A percentile compares a stretch with the other conserved stretches of the same genome.
Conservation (phyloP, 2,113 vertebrate species). For the Alexandromys fortis region DNA sequence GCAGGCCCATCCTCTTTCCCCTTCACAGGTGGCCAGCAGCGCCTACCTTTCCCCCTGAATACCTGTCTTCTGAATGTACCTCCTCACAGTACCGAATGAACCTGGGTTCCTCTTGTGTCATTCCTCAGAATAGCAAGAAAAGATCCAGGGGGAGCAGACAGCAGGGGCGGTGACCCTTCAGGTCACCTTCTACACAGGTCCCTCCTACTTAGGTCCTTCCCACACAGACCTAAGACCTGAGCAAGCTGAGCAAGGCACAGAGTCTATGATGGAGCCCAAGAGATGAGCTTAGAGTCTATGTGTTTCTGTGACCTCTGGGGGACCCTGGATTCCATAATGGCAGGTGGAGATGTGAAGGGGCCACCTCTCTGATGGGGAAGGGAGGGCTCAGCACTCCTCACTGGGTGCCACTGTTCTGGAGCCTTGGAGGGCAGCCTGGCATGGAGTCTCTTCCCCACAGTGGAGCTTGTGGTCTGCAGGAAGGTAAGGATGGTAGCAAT, state of each 20-base stretch:
- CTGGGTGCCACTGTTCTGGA: not conserved
- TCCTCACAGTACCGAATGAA: not conserved
- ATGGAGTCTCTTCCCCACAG: accelerated
- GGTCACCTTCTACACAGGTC: no score
- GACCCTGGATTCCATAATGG: not conserved
- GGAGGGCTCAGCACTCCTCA: not conserved
- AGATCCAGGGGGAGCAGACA: not conserved
- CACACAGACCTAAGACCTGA: not conserved
- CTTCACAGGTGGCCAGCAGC: not conserved
- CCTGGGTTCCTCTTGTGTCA: not conserved
- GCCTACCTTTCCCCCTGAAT: not conserved
- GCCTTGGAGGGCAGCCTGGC: not conserved
- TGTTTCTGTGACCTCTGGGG: not conserved
- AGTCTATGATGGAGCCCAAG: not conserved
- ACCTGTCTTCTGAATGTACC: not conserved
- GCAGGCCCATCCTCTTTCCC: not conserved
- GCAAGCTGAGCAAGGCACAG: not conserved
- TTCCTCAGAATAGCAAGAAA: not conserved
- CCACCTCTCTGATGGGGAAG: not conserved
- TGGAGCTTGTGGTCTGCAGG: not conserved
- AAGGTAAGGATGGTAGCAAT: not conserved
- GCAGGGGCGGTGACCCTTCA: no score
- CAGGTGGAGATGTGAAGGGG: not conserved
- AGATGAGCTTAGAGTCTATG: not conserved
- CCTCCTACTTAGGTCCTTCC: no score